Base-by-base conservation (phyloP, 2,113 vertebrate genomes). In the Onychorhynchus coronatus region DNA sequence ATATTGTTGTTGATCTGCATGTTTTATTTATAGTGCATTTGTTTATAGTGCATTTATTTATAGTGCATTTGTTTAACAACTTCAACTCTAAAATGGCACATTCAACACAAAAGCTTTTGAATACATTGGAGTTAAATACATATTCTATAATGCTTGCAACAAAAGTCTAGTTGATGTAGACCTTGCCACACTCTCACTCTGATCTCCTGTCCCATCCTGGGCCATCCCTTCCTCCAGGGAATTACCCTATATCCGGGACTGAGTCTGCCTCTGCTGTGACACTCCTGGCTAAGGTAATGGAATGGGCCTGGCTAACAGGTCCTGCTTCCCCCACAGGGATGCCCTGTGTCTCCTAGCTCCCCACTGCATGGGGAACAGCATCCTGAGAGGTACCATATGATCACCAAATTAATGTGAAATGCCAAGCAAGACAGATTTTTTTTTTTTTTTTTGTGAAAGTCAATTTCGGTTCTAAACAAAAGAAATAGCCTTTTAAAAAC, bases 231-330 rank as follows among this genome's bases (percentile, higher is more conserved):
- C 21, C 41, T 23, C n/a, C 47, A 33, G 37, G 25, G 17, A 23
- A 46, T 33, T 17, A 13, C 18, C 35, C 1, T 1, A 25, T 11
- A 18, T 11, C 33, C 3, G 0, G 41, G 27, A 11, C 20, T 27
- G 13, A 19, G 3, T 37, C 53, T 59, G 47, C 12, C 19, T 12
- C 8, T 0, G 0, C 50, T 17, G 33, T 25, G 37, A 65, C 5
- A 2, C 16, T 62, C 16, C 27, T 37, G 37, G 25, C 46, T 56
- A 33, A 24, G 37, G 30, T 49, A 18, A 22, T 24, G 39, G 41
- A 24, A 3, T 15, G 12, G 35, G 22, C 11, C 27, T 44, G 66
- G 23, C 30, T 18, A 21, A 6, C 61, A 47, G 5, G 7, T 13
- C 41, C 89, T 50, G 52, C 9, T 66, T 30, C 22, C 8, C 24